A percentile compares a stretch with the other conserved stretches of the same genome.
phyloP scores from a whole-genome alignment of 2,113 vertebrate genomes.

The Anoura caudifer region DNA sequence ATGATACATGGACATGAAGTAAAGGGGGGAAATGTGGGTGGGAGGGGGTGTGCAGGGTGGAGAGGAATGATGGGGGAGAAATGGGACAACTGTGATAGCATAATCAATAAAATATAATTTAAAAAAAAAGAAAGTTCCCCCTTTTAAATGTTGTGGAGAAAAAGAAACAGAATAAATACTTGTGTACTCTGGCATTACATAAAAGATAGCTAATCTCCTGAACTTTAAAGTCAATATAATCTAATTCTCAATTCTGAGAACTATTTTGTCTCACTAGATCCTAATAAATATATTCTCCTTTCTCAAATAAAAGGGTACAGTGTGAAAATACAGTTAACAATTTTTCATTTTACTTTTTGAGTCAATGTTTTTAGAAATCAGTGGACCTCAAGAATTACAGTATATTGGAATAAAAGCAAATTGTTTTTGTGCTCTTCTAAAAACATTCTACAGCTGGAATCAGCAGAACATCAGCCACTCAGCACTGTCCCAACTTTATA shows the following conservation, averaged over 20 bases:
- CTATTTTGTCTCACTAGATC: conserved; percentile 38
- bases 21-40: too few species aligned
- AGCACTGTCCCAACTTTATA: conserved; percentile 79
- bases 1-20: too few species aligned
- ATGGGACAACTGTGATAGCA: too few species aligned
- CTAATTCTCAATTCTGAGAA: conserved; percentile 50
- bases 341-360: conserved; percentile 72
- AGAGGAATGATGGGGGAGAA: too few species aligned
- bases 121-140: background rate
- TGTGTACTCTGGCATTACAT: background rate
- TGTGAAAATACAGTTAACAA: conserved; percentile 44
- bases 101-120: too few species aligned
- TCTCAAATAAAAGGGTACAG: background rate
- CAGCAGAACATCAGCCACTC: conserved; percentile 77
- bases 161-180: background rate
- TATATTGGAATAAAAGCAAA: conserved; percentile 70
- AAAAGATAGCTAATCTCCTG: background rate
- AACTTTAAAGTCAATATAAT: background rate
- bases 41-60: too few species aligned
- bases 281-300: conserved; percentile 41
- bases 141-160: background rate
- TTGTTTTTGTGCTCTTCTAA: conserved; percentile 74
- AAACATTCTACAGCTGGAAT: conserved; percentile 73
- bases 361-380: conserved; percentile 63
- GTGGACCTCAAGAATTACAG: conserved; percentile 69